Evolutionary conservation across 2,113 vertebrate species (phyloP), one percentile per base, ranked within the genome.

Genomic region (Grantiella picta): DNA sequence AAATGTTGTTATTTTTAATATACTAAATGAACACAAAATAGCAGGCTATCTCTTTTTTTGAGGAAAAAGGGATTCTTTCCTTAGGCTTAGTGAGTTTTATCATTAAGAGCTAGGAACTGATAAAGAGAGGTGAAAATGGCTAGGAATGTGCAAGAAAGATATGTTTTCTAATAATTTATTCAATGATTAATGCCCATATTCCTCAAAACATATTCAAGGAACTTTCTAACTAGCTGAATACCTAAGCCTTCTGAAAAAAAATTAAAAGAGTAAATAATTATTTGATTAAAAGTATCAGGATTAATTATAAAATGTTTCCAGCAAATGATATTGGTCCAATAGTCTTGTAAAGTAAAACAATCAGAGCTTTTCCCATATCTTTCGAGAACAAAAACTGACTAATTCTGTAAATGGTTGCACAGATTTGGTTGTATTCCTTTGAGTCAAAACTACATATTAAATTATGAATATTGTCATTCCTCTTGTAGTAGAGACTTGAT

Each of bases 241-340:
- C 54, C 21, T 61, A 53, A 68, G 16, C 72, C 56, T 71, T 59
- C n/a, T 49, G 18, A 60, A 35, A 63, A 57, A 56, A 33, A 64
- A 63, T 31, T 38, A 38, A 77, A 21, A 0, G 17, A 64, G 40
- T 56, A 56, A 77, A 69, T 40, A 50, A 66, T 68, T 70, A 16
- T 84, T 76, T 79, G 27, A 89, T 89, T 77, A 38, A 72, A 93
- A 95, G 79, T 53, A 29, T 75, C 77, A 86, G 45, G 15, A 76
- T 76, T 71, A 38, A 69, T 92, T 89, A 40, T 89, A 44, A 82
- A 92, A 66, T 88, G 18, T 65, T 90, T 92, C 78, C 61, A 95
- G 12, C 8, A 76, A 72, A 72, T 47, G 4, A 49, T 29, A 38
- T 84, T 72, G 38, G 25, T 76, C 82, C 71, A 91, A 12, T 70